Base-by-base conservation (phyloP, 2,888 invertebrate species). In the Oithona nana region DNA sequence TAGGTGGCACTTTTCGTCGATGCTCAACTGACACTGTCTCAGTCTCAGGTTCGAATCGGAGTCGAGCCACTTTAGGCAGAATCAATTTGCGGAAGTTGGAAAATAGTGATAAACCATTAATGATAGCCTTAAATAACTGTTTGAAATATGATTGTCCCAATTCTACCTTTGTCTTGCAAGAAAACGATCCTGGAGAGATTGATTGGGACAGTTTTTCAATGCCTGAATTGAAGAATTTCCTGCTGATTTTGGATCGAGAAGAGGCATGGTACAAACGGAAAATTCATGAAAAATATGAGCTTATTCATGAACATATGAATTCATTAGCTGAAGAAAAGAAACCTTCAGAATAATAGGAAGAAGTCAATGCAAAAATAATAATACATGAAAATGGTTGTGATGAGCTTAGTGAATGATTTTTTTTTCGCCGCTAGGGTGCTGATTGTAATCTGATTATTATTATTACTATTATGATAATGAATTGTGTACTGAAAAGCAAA, bases 151-250 rank as follows among this genome's bases (percentile, higher is more conserved):
- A 67, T 58, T 67, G 16, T 2, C 68, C 69, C 65, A 70, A 70
- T 56, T 71, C 73, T 61, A 70, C 73, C 64, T 73, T 78, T 65
- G 77, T 79, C 6, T 71, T 79, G 39, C 78, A 78, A 68, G 79
- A 79, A 69, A 79, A 78, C 69, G 78, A 78, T 68, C 74, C 76
- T 1, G 77, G 76, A 57, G 78, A 78, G 67, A 77, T 78, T 65
- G 69, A 75, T 77, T 79, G 79, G 78, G 77, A 78, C 56, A 76
- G 74, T 11, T 79, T 79, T 70, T 75, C 77, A 63, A 66, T 75
- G 24, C 78, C 79, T 16, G 79, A 79, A 68, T 70, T 79, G 64
- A 72, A 73, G 61, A 79, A 78, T 67, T 79, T 79, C 69, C 69
- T 79, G 63, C 69, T 72, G 48, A 78, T 79, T 57, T 67, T 79